A percentile compares a stretch with the other conserved stretches of the same genome.
phyloP scores from a whole-genome alignment of 2,797 vertebrate genomes.

The Cyprinella venusta region DNA sequence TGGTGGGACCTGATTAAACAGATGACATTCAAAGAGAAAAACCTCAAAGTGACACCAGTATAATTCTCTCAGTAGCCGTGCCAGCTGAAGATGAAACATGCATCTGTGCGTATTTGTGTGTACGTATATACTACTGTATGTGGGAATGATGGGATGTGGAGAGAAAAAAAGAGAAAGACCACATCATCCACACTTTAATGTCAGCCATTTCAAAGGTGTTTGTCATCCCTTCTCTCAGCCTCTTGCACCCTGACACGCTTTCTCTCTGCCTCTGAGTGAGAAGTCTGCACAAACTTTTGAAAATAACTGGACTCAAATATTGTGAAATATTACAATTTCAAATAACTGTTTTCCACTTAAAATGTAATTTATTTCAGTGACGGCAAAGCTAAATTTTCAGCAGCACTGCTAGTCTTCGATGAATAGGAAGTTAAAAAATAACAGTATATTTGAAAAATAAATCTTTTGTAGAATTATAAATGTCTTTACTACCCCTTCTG shows the following conservation, averaged over 20 bases:
- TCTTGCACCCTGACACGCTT: constrained; percentile 18
- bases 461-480: too few species aligned
- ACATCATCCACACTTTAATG: constrained; percentile 40
- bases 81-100: constrained; percentile 39
- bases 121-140: background rate
- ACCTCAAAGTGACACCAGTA: constrained; percentile 30
- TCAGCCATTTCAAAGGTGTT: constrained; percentile 43
- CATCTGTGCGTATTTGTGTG: constrained; percentile 1
- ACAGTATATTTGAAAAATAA: too few species aligned
- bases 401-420: background rate
- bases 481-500: too few species aligned
- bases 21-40: constrained; percentile 34
- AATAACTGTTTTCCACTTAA: background rate
- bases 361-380: background rate
- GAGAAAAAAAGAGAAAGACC: background rate
- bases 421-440: background rate
- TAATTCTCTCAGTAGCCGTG: constrained; percentile 23
- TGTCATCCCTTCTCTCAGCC: constrained; percentile 30
- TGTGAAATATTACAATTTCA: background rate
- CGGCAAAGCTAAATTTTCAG: background rate
- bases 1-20: constrained; percentile 11
- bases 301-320: constrained; percentile 7
- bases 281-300: constrained; percentile 20
- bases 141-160: constrained; percentile 23
- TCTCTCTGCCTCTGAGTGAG: constrained; percentile 9